Evolutionary conservation across 2,797 vertebrate species (phyloP), one percentile per base, ranked within the genome.

Genomic region (Rhinatrema bivittatum): DNA sequence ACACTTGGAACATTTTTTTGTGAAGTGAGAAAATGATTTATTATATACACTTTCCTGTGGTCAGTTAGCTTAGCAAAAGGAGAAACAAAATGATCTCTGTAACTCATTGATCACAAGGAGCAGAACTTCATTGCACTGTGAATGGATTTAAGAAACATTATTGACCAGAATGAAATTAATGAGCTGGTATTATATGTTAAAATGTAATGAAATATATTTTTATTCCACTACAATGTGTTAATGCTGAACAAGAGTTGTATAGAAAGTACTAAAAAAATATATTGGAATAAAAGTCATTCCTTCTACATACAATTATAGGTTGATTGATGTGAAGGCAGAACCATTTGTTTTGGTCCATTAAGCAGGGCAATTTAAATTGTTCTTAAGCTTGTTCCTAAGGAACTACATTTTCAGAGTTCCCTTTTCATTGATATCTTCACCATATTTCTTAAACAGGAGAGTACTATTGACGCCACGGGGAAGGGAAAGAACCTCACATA

Each of bases 261-360:
- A 27, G 32, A 46, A 37, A 20, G 20, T 28, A 19, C 27, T 10
- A 15, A 25, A 27, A 37, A 24, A 37, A 37, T 37, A 20, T 37
- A 46, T 42, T 46, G 26, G 24, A 16, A 39, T 40, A 29, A 42
- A 42, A 28, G 13, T 26, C 16, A 50, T 23, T 18, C 25, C 44
- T 40, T 35, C 12, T 19, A 46, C 30, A 42, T 42, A 45, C 44
- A 56, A 30, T 50, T 46, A 39, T 39, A 50, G 26, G 19, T 37
- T 46, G 44, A 40, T 46, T 50, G 49, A 27, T 39, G 23, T 24
- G 12, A 50, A 56, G 42, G 39, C 29, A 56, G 39, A 42, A 16
- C 30, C 29, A 42, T 56, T 56, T 46, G 38, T 45, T 50, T 28
- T 39, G 38, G 47, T 39, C 39, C 38, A 42, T 56, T 50, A 56